phyloP scores from a whole-genome alignment of 2,113 vertebrate species.

The Oryzias curvinotus region DNA sequence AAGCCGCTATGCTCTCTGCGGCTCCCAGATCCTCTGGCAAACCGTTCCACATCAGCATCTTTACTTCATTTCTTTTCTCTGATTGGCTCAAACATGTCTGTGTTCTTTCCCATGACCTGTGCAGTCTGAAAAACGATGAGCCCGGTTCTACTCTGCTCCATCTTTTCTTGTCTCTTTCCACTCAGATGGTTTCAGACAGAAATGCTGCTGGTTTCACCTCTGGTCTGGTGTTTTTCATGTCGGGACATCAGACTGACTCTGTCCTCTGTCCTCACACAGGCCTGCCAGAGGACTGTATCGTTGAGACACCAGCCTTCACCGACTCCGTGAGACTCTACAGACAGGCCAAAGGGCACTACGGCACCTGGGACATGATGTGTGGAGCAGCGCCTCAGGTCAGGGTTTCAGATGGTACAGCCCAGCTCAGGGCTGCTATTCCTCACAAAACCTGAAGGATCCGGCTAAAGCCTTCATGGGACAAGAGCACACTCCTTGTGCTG shows the following conservation, averaged over 20 bases:
- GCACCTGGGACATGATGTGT: conserved; percentile 98
- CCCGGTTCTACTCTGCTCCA: too few relatives aligned
- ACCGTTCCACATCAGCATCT: too few relatives aligned
- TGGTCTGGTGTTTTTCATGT: background rate
- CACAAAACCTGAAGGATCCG: background rate
- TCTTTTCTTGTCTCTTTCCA: too few relatives aligned
- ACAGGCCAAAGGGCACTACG: conserved; percentile 87
- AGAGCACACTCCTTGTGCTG: too few relatives aligned
- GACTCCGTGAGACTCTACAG: conserved; percentile 87
- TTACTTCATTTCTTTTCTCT: too few relatives aligned
- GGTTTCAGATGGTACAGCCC: background rate
- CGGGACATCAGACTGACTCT: conserved; percentile 5
- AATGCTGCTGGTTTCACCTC: background rate
- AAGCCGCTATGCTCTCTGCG: too few relatives aligned
- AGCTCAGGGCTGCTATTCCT: background rate
- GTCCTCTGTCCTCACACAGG: conserved; percentile 69
- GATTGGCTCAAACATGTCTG: too few relatives aligned
- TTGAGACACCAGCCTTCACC: conserved; percentile 90
- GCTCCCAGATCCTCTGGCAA: too few relatives aligned
- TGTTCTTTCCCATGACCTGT: too few relatives aligned
- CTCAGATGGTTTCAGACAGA: too few relatives aligned
- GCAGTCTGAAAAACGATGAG: too few relatives aligned
- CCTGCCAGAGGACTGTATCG: conserved; percentile 85
- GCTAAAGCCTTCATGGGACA: too few relatives aligned
- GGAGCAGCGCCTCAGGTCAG: conserved; percentile 88